Evolutionary conservation across 53 echinoderm and acorn worm species (phyloP).

Genomic region (Astropecten irregularis): DNA sequence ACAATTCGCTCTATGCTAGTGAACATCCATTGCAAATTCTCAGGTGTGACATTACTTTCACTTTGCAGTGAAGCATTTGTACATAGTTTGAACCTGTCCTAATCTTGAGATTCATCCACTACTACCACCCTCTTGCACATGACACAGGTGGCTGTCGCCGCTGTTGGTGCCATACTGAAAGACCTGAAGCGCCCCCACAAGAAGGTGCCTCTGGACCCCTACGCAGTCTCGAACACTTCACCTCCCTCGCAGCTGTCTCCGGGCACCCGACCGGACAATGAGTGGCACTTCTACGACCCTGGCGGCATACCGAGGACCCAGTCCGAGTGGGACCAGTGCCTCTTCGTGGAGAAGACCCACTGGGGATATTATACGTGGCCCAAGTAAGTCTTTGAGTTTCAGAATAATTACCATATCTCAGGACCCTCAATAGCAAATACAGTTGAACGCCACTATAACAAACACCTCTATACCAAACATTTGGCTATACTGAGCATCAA

Average conservation of each 20-base stretch:
- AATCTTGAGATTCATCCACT: too few species aligned
- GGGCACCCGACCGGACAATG: conserved; percentile 82
- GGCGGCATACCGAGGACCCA: conserved; percentile 65
- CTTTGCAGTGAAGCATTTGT: too few species aligned
- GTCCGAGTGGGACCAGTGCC: conserved; percentile 77
- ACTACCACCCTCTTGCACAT: too few species aligned
- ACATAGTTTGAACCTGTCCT: too few species aligned
- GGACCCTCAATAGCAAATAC: too few species aligned
- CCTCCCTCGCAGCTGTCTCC: conserved; percentile 48
- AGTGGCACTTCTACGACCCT: conserved; percentile 85
- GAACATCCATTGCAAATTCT: too few species aligned
- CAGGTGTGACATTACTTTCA: too few species aligned
- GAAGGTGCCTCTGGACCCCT: conserved; percentile 79
- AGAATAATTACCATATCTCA: background rate
- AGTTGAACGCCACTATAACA: too few species aligned
- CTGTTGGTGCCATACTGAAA: conserved; percentile 81
- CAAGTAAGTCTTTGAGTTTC: conserved; percentile 62
- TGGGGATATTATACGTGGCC: conserved; percentile 96
- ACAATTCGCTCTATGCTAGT: too few species aligned
- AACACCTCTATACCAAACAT: too few species aligned
- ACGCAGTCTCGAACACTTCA: conserved; percentile 52
- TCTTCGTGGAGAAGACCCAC: conserved; percentile 92
- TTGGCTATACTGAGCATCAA: too few species aligned
- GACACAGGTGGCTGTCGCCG: conserved; percentile 72
- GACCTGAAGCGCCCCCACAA: conserved; percentile 83